Base-by-base conservation (phyloP, 2,888 invertebrate species). In the Eupithecia dodoneata region DNA sequence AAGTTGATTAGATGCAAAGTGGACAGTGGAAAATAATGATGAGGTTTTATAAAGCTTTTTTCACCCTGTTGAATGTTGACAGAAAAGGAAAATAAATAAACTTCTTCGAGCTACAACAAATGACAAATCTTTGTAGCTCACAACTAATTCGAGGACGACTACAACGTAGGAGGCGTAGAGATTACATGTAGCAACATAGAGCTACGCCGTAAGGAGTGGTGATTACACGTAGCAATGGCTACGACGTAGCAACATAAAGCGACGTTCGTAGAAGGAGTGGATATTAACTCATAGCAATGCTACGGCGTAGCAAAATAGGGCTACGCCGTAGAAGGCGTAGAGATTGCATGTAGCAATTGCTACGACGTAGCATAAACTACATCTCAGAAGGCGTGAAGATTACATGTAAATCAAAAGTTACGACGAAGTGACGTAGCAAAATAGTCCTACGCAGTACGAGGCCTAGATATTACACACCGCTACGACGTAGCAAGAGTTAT, bases 1-100 rank as follows among this genome's bases (percentile, higher is more conserved):
- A 82, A 82, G 78, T 70, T 81, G 78, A 82, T 83, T 75, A 80
- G 76, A 75, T 77, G 74, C 74, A 73, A 79, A 79, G 77, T 80
- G 81, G 75, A 79, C 81, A 80, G 45, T 71, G 76, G 75, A 76
- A 78, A 80, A 74, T 72, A 74, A 69, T 69, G 67, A 67, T 41
- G 42, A 67, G 42, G 45, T 69, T 44, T 18, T 2, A 5, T 49
- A 45, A 69, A 70, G 70, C 45, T 30, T 70, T 10, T 70, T 49
- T 30, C 13, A 70, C 47, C 13, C 47, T 70, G 70, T 70, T 30
- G 10, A 18, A 45, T 49, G 30, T 4, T 2, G 30, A 12, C 12
- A 30, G 2, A 3, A 63, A 12, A 63, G 9, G 18, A 10, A 9
- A 47, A 44, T 44, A 44, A 44, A 55, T 18, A 6, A 18, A 9